Evolutionary conservation across 1,140 invertebrate genomes (phyloP).

Genomic region (Cyphomyrmex costatus): DNA sequence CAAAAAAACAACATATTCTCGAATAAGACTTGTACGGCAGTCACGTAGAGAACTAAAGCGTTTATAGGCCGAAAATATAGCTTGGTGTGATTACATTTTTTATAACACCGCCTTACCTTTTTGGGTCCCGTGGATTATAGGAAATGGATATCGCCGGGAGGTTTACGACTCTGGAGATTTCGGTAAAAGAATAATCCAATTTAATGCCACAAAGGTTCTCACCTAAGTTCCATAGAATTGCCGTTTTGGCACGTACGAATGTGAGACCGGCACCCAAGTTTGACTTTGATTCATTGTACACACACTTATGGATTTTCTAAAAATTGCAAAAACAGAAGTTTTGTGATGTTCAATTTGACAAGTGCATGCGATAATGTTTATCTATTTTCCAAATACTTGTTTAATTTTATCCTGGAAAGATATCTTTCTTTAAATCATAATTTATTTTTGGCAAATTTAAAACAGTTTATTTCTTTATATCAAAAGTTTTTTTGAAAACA

Average conservation of each 20-base stretch:
- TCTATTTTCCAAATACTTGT: not conserved
- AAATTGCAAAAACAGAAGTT: not conserved
- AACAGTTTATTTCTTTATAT: constrained; percentile 1
- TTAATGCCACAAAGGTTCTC: constrained; percentile 28
- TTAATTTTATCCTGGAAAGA: not conserved
- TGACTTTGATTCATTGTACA: constrained; percentile 36
- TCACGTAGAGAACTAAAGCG: not conserved
- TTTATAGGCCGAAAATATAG: constrained; percentile 27
- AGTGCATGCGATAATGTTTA: not conserved
- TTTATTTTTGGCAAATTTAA: not conserved
- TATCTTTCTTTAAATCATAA: not conserved
- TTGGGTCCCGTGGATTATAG: not conserved
- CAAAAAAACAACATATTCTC: not conserved
- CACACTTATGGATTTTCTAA: constrained; percentile 34
- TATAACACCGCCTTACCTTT: constrained; percentile 29
- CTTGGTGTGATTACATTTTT: not conserved
- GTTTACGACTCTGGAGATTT: constrained; percentile 41
- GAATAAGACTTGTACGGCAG: constrained; percentile 5
- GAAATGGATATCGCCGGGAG: not conserved
- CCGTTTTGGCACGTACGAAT: constrained; percentile 35
- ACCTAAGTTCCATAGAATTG: constrained; percentile 35
- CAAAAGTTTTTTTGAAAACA: not conserved
- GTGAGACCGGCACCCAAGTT: not conserved
- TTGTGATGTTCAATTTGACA: not conserved
- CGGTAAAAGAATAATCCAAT: constrained; percentile 51